Conservation (phyloP, 2,888 invertebrate genomes). For the Brachyptera risi region DNA sequence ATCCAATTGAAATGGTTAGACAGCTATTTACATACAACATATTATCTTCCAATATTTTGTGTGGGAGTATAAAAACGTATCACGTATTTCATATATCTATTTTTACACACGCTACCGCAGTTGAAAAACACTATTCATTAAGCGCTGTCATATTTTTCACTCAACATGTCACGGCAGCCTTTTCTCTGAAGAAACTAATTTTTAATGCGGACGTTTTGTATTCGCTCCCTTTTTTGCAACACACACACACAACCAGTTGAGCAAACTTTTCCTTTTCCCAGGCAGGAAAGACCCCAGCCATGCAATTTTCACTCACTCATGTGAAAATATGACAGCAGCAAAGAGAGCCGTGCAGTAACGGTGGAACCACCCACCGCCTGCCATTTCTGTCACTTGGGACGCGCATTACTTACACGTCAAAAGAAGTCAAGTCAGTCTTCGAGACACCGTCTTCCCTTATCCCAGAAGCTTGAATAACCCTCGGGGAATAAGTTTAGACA, state of each 20-base stretch:
- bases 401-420: constrained; percentile 6
- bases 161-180: too few species aligned
- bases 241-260: constrained; percentile 16
- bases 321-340: constrained; percentile 12
- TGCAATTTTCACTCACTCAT: constrained; percentile 17
- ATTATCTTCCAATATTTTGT: too few species aligned
- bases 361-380: constrained; percentile 10
- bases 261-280: constrained; percentile 16
- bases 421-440: constrained; percentile 6
- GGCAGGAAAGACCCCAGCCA: constrained; percentile 18
- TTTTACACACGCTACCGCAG: too few species aligned
- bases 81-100: too few species aligned
- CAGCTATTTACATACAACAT: too few species aligned
- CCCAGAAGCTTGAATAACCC: not conserved
- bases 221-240: too few species aligned
- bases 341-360: too few species aligned
- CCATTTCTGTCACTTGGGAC: constrained; percentile 13
- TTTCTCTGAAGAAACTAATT: too few species aligned
- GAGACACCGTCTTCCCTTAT: constrained; percentile 8
- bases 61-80: too few species aligned
- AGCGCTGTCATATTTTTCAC: too few species aligned
- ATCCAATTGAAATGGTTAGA: too few species aligned
- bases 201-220: constrained; percentile 12
- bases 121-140: too few species aligned
- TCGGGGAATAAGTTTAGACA: constrained; percentile 57